A percentile compares a stretch with the other conserved stretches of the same genome.
phyloP scores from a whole-genome alignment of 2,797 vertebrate genomes.

The Huso huso region DNA sequence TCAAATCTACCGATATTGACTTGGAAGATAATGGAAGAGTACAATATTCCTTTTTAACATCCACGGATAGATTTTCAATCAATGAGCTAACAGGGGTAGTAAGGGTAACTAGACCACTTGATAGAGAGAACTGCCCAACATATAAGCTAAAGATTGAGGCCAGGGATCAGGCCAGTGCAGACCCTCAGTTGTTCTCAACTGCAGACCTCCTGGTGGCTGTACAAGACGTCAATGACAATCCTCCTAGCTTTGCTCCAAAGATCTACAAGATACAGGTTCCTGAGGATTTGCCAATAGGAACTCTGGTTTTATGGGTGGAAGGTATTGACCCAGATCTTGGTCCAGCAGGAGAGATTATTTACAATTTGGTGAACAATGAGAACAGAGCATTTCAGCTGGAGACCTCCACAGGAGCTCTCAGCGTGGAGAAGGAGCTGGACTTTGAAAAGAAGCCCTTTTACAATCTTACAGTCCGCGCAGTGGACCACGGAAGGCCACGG shows the following conservation, averaged over 20 bases:
- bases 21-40: slow-evolving; percentile 75
- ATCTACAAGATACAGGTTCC: slow-evolving; percentile 73
- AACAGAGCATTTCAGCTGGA: slow-evolving; percentile 74
- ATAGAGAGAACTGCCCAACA: slow-evolving; percentile 67
- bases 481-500: slow-evolving; percentile 75
- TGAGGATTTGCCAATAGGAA: slow-evolving; percentile 79
- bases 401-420: slow-evolving; percentile 68
- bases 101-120: slow-evolving; percentile 67
- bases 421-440: slow-evolving; percentile 81
- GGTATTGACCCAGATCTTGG: slow-evolving; percentile 77
- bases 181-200: slow-evolving; percentile 68
- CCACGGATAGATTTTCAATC: slow-evolving; percentile 74
- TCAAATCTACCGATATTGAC: slow-evolving; percentile 77
- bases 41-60: slow-evolving; percentile 70
- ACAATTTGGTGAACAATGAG: slow-evolving; percentile 69
- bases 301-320: slow-evolving; percentile 78
- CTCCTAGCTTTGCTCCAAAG: slow-evolving; percentile 74
- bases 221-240: slow-evolving; percentile 85
- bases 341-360: slow-evolving; percentile 72
- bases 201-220: slow-evolving; percentile 69
- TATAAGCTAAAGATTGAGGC: slow-evolving; percentile 75
- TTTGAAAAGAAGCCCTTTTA: slow-evolving; percentile 76
- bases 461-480: slow-evolving; percentile 81
- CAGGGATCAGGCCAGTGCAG: slow-evolving; percentile 69
- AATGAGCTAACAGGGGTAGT: slow-evolving; percentile 78